A percentile compares a stretch with the other conserved stretches of the same genome.
Evolutionary conservation across 2,888 invertebrate species (phyloP).

Genomic region (Mesorhabditis sp.): DNA sequence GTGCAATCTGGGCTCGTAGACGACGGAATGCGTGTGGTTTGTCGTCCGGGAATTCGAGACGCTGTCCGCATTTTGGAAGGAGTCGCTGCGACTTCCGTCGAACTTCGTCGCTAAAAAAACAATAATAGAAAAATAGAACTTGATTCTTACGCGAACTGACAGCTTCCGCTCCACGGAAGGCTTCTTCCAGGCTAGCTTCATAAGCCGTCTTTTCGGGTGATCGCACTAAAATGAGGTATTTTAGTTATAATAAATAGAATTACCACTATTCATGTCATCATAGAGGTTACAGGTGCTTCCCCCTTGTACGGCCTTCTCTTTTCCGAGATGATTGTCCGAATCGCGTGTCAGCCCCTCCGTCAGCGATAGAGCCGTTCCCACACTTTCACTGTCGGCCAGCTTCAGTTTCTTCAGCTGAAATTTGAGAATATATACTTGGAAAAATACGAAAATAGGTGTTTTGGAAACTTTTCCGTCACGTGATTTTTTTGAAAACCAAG

Average conservation of each 20-base stretch:
- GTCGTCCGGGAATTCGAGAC: background rate
- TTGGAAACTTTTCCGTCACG: no score
- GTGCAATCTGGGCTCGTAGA: background rate
- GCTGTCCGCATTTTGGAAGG: background rate
- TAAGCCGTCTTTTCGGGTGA: conserved; percentile 22
- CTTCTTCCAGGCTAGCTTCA: conserved; percentile 37
- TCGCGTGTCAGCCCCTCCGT: conserved; percentile 16
- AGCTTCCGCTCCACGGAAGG: conserved; percentile 17
- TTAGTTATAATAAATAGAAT: no score
- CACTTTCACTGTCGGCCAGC: conserved; percentile 32
- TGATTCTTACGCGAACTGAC: background rate
- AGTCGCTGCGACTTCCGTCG: background rate
- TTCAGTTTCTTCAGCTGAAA: conserved; percentile 40
- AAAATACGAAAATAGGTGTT: no score
- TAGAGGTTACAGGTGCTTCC: conserved; percentile 27
- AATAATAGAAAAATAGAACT: background rate
- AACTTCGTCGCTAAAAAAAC: background rate
- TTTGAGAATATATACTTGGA: background rate
- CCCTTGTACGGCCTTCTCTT: conserved; percentile 20
- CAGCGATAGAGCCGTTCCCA: conserved; percentile 42
- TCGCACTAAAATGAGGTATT: background rate
- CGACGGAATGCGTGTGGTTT: background rate
- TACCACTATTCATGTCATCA: background rate
- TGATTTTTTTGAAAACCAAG: no score
- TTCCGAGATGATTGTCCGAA: conserved; percentile 10